These are phyloP conservation scores for Halocynthia roretzi DNA, from an alignment of 23 tunicate species.

Conservation along the genomic window DNA sequence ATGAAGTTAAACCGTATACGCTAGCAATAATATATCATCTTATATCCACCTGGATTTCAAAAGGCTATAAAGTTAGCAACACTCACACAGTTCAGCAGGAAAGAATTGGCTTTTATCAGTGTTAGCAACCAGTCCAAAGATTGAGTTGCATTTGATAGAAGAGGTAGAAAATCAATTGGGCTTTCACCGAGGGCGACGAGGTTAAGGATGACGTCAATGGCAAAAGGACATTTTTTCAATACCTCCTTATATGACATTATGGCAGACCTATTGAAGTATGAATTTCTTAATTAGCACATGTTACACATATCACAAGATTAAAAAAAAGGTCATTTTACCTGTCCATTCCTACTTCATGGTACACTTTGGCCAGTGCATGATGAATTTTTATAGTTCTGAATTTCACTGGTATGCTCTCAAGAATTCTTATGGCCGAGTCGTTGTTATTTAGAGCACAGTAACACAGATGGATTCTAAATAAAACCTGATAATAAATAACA, in stretches of 20 bases:
- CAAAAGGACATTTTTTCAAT: constrained; percentile 51
- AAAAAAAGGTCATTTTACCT: neutral
- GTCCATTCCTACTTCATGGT: constrained; percentile 49
- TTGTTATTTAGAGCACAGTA: constrained; percentile 36
- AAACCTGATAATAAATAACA: neutral
- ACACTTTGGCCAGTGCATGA: constrained; percentile 48
- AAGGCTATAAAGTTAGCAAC: neutral
- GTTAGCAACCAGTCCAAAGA: constrained; percentile 58
- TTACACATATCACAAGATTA: neutral
- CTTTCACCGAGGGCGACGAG: constrained; percentile 64
- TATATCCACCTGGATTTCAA: too few species aligned
- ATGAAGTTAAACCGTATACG: too few species aligned
- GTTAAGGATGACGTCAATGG: constrained; percentile 59
- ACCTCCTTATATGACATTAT: constrained; percentile 71
- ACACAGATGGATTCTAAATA: constrained; percentile 42
- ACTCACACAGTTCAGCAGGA: constrained; percentile 13
- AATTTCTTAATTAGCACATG: neutral
- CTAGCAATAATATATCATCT: too few species aligned
- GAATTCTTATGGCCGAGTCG: constrained; percentile 25
- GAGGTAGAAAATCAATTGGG: constrained; percentile 60
- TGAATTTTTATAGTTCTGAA: constrained; percentile 36
- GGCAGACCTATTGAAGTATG: constrained; percentile 17
- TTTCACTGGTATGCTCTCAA: constrained; percentile 51
- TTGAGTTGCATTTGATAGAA: constrained; percentile 28
- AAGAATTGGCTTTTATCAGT: constrained; percentile 67